These are phyloP conservation scores for Hanleya hanleyi DNA, from an alignment of 2,888 invertebrate species.

Conservation along the genomic window DNA sequence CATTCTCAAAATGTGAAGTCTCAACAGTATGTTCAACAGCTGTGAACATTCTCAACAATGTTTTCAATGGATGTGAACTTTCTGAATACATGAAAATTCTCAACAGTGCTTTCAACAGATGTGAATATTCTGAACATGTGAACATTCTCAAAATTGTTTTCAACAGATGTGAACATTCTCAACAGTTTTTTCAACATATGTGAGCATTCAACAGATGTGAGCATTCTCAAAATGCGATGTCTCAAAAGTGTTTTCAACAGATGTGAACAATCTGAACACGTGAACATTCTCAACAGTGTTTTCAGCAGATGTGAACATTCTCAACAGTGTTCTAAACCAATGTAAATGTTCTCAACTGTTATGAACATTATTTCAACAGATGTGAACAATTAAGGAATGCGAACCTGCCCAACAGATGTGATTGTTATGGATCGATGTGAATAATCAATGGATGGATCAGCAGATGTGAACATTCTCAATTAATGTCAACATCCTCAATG, in stretches of 20 bases:
- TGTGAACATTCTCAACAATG: neutral
- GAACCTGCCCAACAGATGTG: neutral
- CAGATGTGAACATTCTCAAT: too few species aligned
- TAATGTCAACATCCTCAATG: too few species aligned
- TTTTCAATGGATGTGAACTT: neutral
- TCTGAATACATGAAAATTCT: neutral
- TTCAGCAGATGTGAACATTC: neutral
- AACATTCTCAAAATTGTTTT: neutral
- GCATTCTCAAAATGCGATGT: too few species aligned
- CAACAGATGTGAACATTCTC: neutral
- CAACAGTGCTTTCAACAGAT: neutral
- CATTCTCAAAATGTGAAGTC: neutral
- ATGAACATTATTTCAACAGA: neutral
- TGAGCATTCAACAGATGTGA: neutral
- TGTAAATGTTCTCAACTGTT: neutral
- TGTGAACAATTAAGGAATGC: neutral
- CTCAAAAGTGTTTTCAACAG: too few species aligned
- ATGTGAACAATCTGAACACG: neutral
- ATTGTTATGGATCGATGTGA: too few species aligned
- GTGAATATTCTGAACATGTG: neutral
- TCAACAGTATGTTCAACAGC: too few species aligned
- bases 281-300: neutral
- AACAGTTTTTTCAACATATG: too few species aligned
- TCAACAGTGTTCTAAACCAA: neutral
- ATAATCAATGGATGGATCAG: too few species aligned